Base-by-base conservation (phyloP, 1,140 invertebrate genomes). In the Drosophila guanche region DNA sequence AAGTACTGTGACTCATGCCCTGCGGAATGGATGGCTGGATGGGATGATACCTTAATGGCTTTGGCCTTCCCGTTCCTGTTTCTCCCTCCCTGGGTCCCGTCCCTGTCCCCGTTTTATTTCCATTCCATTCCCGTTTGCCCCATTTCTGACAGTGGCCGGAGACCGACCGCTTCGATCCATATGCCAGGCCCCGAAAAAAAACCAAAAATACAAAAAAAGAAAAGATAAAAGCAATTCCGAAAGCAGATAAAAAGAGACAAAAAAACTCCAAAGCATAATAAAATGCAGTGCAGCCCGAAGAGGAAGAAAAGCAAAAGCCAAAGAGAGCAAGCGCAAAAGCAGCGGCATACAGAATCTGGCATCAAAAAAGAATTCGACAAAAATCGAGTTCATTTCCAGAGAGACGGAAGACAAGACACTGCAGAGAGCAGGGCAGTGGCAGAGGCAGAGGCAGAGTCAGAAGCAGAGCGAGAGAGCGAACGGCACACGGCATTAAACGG, bases 351-450 rank as follows among this genome's bases (percentile, higher is more conserved):
- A 85, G 71, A 83, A 83, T 77, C 62, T 53, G 67, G 69, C 63
- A 58, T 51, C 53, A 71, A 79, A 80, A 79, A 81, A 85, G 73
- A 85, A 85, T 81, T 88, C 25, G 73, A 85, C 81, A 85, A 85
- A 37, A 85, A 85, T 81, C 86, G 81, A 86, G 81, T 85, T 85
- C 81, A 85, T 56, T 60, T 60, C 41, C 54, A 62, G 41, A 48
- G 52, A 59, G 67, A 54, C 48, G 23, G 51, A 33, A 52, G 51
- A 37, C 27, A 33, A 53, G 29, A 41, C 27, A 14, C 4, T 6
- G 23, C 22, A 14, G 12, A 12, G 47, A 8, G 5, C 23, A n/a
- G 23, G n/a, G 47, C 22, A 12, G 20, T 4, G 20, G n/a, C n/a
- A n/a, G n/a, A n/a, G n/a, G 47, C 20, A 23, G 22, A 5, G 3